Base-by-base conservation (phyloP, 2,888 invertebrate genomes). In the Parnassius smintheus region DNA sequence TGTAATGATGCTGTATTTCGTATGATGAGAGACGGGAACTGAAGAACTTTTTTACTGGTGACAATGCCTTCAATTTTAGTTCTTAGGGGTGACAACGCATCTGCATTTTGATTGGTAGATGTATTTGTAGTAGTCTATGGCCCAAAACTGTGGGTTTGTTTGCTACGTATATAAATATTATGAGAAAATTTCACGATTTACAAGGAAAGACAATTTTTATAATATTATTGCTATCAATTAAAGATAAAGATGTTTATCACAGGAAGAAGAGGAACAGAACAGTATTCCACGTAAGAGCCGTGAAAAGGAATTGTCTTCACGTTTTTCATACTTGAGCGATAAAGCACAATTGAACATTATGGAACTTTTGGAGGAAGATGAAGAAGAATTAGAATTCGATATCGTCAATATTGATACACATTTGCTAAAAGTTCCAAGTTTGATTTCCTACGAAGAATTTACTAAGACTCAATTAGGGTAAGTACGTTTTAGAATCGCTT, bases 301-400 rank as follows among this genome's bases (percentile, higher is more conserved):
- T 22, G 69, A 64, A 9, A 67, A 60, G 12, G 68, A 66, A 9
- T 42, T 64, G n/a, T 51, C 46, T 4, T 7, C 53, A 7, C 12
- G 50, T 9, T 13, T 35, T 1, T 54, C 59, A 2, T 51, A 64
- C n/a, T 8, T 54, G n/a, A 66, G 67, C 1, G 46, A 42, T 8
- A 62, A 56, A 42, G 68, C 72, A 1, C 74, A 79, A 59, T 63
- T 75, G 22, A 77, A 82, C 7, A 72, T 85, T 8, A 64, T 88
- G 8, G 69, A 80, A 9, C 69, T 88, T 2, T 68, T 89, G 12
- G 79, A 83, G 55, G 92, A 93, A 41, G 64, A 64, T 45, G 92
- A 93, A 0, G 78, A 92, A 0, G 88, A 95, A 46, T 83, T 93
- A 56, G 92, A 93, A 41, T 91, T 80, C 56, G 90, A 90, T 42